Evolutionary conservation across 2,888 invertebrate genomes (phyloP).

Genomic region (Trachelus stipa): DNA sequence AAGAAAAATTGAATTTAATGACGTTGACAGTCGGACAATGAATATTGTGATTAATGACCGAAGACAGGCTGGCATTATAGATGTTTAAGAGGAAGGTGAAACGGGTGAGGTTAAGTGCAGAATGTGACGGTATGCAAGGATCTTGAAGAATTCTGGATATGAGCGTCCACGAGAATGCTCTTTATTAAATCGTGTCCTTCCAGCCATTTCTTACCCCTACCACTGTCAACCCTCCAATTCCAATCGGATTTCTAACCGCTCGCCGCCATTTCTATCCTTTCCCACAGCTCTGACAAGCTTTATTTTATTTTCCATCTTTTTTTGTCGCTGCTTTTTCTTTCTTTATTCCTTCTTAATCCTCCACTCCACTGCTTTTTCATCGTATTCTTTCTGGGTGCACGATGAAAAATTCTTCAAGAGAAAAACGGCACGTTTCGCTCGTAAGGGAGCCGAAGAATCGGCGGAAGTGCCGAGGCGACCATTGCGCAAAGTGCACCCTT

Average conservation of each 20-base stretch:
- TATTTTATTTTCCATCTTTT: slow-evolving; percentile 3
- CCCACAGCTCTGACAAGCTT: not conserved
- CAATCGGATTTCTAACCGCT: slow-evolving; percentile 30
- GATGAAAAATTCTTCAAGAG: not conserved
- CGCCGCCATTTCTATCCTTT: slow-evolving; percentile 32
- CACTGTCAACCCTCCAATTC: not conserved
- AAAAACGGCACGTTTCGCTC: slow-evolving; percentile 21
- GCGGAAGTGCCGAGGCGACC: not conserved
- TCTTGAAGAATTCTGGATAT: slow-evolving; percentile 61
- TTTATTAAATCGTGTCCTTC: slow-evolving; percentile 54
- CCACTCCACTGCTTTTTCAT: slow-evolving; percentile 15
- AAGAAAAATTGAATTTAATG: not conserved
- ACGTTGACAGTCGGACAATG: not conserved
- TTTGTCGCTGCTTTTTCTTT: slow-evolving; percentile 7
- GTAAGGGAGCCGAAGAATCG: slow-evolving; percentile 22
- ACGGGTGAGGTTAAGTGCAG: not conserved
- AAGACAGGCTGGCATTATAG: not conserved
- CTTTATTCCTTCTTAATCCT: slow-evolving; percentile 19
- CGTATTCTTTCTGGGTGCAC: not conserved
- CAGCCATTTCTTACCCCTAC: slow-evolving; percentile 12
- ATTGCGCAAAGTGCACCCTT: not conserved
- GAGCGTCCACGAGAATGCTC: slow-evolving; percentile 41
- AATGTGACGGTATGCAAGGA: slow-evolving; percentile 46
- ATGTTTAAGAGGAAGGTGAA: not conserved
- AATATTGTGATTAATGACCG: not conserved